Conservation (phyloP, 2,113 vertebrate species). For the Panurus biarmicus region DNA sequence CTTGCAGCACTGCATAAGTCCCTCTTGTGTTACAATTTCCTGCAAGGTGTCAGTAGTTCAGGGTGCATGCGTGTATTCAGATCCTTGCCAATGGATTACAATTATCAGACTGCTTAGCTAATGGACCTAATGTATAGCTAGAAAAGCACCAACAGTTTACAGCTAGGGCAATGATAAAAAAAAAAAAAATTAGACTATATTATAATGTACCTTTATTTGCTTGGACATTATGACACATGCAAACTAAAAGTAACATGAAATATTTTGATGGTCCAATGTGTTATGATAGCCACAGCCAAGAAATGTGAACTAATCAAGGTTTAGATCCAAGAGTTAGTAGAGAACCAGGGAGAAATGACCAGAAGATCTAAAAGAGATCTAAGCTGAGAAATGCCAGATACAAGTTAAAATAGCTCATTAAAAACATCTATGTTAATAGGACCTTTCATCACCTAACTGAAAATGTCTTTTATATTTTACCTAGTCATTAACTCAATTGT, state of each 20-base stretch:
- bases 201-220: neutral
- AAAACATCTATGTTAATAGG: conserved; percentile 3
- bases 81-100: neutral
- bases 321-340: neutral
- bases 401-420: conserved; percentile 50
- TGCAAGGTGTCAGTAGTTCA: neutral
- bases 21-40: neutral
- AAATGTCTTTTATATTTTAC: neutral
- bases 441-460: neutral
- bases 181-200: neutral
- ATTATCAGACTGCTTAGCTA: neutral
- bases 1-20: neutral
- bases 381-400: conserved; percentile 1
- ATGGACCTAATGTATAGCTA: neutral
- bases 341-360: neutral
- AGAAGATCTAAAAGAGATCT: neutral
- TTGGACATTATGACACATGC: neutral
- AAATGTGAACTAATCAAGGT: neutral
- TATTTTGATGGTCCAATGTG: neutral
- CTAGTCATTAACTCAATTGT: conserved; percentile 25
- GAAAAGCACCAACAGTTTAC: neutral
- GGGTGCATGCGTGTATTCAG: neutral
- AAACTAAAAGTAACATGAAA: neutral
- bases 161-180: neutral
- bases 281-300: neutral